These are phyloP conservation scores for Drosophila arizonae DNA, from an alignment of 1,140 invertebrate species.

Conservation along the genomic window DNA sequence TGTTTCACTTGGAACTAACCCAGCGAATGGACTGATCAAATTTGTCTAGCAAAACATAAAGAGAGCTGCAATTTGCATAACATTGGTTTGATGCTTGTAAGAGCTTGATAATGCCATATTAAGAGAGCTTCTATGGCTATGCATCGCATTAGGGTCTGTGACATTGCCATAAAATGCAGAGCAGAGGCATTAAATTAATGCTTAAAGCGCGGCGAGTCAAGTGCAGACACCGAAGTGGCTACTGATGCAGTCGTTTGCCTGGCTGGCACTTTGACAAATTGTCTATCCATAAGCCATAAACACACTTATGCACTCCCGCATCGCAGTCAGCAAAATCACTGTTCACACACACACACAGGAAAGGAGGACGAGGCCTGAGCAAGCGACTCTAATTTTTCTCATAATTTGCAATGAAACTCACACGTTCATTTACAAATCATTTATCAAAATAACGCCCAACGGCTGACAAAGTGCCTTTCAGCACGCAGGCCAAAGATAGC, in stretches of 20 bases:
- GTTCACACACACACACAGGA: too few species aligned
- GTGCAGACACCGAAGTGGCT: constrained; percentile 4
- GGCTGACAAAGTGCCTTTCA: constrained; percentile 23
- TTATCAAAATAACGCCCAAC: constrained; percentile 37
- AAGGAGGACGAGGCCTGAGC: neutral
- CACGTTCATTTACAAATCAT: constrained; percentile 52
- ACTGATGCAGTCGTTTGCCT: constrained; percentile 26
- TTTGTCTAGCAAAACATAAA: too few species aligned
- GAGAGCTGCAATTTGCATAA: too few species aligned
- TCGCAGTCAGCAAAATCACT: neutral
- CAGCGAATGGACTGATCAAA: too few species aligned
- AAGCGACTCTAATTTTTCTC: constrained; percentile 31
- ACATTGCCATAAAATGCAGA: constrained; percentile 38
- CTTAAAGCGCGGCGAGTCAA: constrained; percentile 3
- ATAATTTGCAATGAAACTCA: constrained; percentile 49
- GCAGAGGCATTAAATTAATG: constrained; percentile 5
- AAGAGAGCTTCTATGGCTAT: too few species aligned
- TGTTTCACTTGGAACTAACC: too few species aligned
- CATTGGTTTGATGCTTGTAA: neutral
- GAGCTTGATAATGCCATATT: too few species aligned
- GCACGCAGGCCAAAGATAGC: neutral
- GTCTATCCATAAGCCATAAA: constrained; percentile 41
- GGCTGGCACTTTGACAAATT: constrained; percentile 38
- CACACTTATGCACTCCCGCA: constrained; percentile 27
- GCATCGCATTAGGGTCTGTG: constrained; percentile 14